Conservation (phyloP, 2,888 invertebrate species). For the Hololepta plana region DNA sequence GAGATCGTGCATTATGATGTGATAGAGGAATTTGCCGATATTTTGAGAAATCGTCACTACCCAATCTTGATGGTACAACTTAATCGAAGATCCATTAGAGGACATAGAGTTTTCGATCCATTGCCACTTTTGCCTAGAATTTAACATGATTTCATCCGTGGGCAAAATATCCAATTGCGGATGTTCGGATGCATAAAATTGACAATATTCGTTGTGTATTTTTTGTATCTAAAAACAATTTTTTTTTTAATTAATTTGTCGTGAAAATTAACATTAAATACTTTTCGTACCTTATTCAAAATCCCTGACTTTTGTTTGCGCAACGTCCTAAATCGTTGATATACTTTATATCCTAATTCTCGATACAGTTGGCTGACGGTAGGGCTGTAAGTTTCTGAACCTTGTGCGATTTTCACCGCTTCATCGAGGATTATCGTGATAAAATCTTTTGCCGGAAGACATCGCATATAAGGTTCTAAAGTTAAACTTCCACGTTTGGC, state of each 20-base stretch:
- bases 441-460: constrained; percentile 26
- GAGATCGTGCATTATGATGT: constrained; percentile 68
- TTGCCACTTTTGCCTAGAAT: constrained; percentile 60
- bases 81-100: constrained; percentile 17
- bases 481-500: constrained; percentile 26
- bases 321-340: constrained; percentile 45
- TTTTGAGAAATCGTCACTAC: constrained; percentile 39
- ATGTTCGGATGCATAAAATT: constrained; percentile 16
- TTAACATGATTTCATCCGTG: constrained; percentile 19
- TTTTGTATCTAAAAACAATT: constrained; percentile 13
- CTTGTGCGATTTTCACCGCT: constrained; percentile 48
- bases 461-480: constrained; percentile 21
- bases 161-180: constrained; percentile 16
- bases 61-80: constrained; percentile 39
- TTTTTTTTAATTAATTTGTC: constrained; percentile 5
- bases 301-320: constrained; percentile 46
- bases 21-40: constrained; percentile 72
- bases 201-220: constrained; percentile 21
- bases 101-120: constrained; percentile 25
- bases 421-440: constrained; percentile 49
- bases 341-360: constrained; percentile 50
- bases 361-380: constrained; percentile 43
- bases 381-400: constrained; percentile 66
- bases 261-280: constrained; percentile 29
- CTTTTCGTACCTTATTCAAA: constrained; percentile 39